These are phyloP conservation scores for Cyanistes caeruleus DNA, from an alignment of 2,113 vertebrate genomes.

Conservation along the genomic window DNA sequence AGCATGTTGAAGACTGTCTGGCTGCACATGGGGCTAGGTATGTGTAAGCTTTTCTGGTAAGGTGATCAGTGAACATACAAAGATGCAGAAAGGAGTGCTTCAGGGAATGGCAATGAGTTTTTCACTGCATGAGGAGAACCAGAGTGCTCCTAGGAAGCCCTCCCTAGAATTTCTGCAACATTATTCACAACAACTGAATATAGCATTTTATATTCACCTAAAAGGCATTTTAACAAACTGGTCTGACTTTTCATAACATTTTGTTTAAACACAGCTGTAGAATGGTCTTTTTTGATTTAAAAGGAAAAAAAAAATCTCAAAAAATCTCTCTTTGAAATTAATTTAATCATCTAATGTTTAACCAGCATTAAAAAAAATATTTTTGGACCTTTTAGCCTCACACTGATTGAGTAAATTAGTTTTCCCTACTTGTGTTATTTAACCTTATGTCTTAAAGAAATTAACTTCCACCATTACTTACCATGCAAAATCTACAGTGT, in stretches of 20 bases:
- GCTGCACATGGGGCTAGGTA: neutral
- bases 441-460: neutral
- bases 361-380: rapidly evolving
- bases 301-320: no score
- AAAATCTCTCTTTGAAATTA: neutral
- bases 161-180: neutral
- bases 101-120: neutral
- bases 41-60: neutral
- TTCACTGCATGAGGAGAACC: neutral
- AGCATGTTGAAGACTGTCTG: neutral
- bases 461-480: neutral
- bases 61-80: rapidly evolving
- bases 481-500: conserved; percentile 38
- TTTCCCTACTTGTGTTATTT: neutral
- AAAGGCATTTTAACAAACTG: neutral
- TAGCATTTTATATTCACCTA: neutral
- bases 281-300: neutral
- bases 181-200: neutral
- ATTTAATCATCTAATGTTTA: neutral
- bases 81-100: neutral
- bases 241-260: neutral
- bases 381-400: neutral
- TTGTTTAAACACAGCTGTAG: neutral
- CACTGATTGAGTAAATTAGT: neutral
- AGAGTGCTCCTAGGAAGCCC: neutral